Evolutionary conservation across 2,888 invertebrate genomes (phyloP).

Genomic region (Ypsolopha sequella): DNA sequence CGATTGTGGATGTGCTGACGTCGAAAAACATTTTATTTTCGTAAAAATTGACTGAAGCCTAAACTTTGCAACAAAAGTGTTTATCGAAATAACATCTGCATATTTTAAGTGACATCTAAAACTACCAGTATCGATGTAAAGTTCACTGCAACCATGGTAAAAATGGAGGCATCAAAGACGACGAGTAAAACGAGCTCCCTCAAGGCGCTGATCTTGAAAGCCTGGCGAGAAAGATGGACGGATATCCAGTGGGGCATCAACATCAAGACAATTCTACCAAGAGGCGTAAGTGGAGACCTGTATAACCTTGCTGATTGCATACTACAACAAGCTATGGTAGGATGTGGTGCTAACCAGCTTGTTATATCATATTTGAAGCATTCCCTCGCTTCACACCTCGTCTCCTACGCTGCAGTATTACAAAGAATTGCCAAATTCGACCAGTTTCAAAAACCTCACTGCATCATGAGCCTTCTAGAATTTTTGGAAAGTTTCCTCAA

Average conservation of each 20-base stretch:
- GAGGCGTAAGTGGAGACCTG: constrained; percentile 95
- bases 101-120: no score
- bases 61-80: no score
- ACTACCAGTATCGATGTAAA: no score
- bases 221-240: constrained; percentile 96
- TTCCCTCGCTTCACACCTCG: constrained; percentile 89
- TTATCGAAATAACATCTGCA: no score
- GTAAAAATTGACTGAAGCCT: no score
- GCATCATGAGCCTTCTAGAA: constrained; percentile 87
- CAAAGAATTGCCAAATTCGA: constrained; percentile 91
- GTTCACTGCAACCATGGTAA: constrained; percentile 18
- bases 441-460: constrained; percentile 88
- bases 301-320: constrained; percentile 94
- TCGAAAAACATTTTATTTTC: no score
- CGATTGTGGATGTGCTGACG: no score
- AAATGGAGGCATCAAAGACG: constrained; percentile 82
- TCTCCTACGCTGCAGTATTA: constrained; percentile 91
- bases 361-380: constrained; percentile 94
- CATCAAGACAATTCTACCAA: constrained; percentile 90
- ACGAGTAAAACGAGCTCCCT: constrained; percentile 87
- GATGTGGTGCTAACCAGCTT: constrained; percentile 91
- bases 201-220: constrained; percentile 83
- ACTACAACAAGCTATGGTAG: constrained; percentile 93
- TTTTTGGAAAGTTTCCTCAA: constrained; percentile 81
- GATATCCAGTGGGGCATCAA: constrained; percentile 97